These are phyloP conservation scores for Rhodinocichla rosea DNA, from an alignment of 2,113 vertebrate species.

Conservation along the genomic window DNA sequence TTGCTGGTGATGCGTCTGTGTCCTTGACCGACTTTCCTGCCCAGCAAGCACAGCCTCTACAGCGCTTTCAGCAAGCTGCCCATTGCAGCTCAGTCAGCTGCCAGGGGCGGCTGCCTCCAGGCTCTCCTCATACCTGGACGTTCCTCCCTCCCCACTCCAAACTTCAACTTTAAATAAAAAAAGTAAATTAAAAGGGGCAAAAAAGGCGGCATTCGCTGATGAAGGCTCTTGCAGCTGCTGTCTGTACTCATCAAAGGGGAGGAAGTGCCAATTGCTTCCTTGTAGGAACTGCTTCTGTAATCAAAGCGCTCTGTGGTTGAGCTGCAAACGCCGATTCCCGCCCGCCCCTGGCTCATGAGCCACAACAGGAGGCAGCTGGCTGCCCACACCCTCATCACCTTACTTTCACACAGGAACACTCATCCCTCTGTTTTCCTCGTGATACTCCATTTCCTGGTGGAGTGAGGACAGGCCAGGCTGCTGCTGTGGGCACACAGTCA, in stretches of 20 bases:
- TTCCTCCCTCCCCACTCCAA: background rate
- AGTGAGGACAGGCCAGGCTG: background rate
- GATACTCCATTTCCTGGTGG: background rate
- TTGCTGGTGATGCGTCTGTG: rapidly evolving
- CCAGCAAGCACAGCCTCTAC: background rate
- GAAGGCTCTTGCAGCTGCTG: background rate
- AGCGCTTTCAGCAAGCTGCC: background rate
- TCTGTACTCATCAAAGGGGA: background rate
- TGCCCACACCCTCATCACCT: constrained; percentile 7
- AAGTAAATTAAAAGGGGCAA: background rate
- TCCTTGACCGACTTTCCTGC: background rate
- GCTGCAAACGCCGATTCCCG: background rate
- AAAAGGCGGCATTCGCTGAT: background rate
- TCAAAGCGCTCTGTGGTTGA: background rate
- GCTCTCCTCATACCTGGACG: background rate
- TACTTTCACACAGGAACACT: constrained; percentile 12
- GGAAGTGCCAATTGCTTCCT: background rate
- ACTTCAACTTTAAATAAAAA: background rate
- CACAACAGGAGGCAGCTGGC: background rate
- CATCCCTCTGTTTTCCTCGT: background rate
- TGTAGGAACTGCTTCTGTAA: background rate
- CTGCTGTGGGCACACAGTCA: background rate
- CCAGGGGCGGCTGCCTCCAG: background rate
- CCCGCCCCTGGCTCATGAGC: background rate
- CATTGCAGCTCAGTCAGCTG: background rate